Conservation (phyloP, 2,888 invertebrate genomes). For the Brenthis hecate region DNA sequence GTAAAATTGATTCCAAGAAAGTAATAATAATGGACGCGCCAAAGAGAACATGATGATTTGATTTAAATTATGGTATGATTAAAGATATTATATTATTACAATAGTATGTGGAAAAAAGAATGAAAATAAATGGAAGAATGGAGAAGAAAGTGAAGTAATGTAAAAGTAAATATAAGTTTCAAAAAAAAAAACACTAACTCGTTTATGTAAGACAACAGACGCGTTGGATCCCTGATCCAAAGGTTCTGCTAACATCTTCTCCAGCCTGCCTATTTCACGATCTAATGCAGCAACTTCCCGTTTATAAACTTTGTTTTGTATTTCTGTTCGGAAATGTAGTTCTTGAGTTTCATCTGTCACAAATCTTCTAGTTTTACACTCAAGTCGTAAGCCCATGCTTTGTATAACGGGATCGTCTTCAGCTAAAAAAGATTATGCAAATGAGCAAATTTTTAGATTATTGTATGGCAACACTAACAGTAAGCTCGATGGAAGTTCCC, state of each 20-base stretch:
- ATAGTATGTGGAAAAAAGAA: too few relatives aligned
- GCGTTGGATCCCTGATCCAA: slow-evolving; percentile 81
- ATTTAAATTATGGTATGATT: too few relatives aligned
- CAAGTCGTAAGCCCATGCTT: slow-evolving; percentile 93
- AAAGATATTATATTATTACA: too few relatives aligned
- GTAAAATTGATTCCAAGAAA: too few relatives aligned
- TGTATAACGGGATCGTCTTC: slow-evolving; percentile 92
- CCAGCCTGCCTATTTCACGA: slow-evolving; percentile 88
- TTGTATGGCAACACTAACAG: too few relatives aligned
- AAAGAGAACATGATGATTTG: too few relatives aligned
- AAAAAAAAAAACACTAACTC: slow-evolving; percentile 45
- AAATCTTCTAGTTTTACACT: slow-evolving; percentile 93
- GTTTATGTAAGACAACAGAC: slow-evolving; percentile 69
- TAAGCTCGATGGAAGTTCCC: too few relatives aligned
- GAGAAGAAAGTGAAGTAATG: neutral
- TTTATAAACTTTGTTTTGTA: slow-evolving; percentile 94
- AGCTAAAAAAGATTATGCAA: slow-evolving; percentile 61
- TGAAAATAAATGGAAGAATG: neutral
- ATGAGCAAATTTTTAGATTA: too few relatives aligned
- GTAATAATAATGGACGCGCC: too few relatives aligned
- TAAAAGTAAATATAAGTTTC: neutral
- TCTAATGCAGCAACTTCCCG: slow-evolving; percentile 91
- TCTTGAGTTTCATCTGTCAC: slow-evolving; percentile 92
- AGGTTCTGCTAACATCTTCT: slow-evolving; percentile 85
- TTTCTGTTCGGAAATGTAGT: slow-evolving; percentile 92